These are phyloP conservation scores for Nyctibius grandis DNA, from an alignment of 2,797 vertebrate genomes.

Conservation along the genomic window DNA sequence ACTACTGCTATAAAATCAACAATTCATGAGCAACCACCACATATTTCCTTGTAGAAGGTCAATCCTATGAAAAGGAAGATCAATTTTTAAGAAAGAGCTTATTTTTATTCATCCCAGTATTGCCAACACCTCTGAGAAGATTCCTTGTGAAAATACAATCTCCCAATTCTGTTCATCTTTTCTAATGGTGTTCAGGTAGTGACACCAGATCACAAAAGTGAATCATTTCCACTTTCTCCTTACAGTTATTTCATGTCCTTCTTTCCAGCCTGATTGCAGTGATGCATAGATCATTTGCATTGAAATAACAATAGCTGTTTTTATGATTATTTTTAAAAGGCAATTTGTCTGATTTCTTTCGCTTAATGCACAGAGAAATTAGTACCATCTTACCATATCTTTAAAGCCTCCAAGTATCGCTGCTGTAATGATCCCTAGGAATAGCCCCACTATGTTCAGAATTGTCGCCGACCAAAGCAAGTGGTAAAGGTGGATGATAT, in stretches of 20 bases:
- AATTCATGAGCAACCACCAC: not conserved
- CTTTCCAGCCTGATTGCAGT: not conserved
- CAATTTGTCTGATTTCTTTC: not conserved
- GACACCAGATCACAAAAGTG: not conserved
- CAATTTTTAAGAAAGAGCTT: not conserved
- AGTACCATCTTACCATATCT: slow-evolving; percentile 85
- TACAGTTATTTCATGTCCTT: not conserved
- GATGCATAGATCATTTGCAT: not conserved
- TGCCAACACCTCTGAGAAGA: not conserved
- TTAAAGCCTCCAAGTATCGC: slow-evolving; percentile 96
- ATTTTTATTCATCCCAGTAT: not conserved
- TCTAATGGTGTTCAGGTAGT: not conserved
- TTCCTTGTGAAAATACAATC: not conserved
- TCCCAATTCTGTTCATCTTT: not conserved
- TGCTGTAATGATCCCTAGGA: slow-evolving; percentile 96
- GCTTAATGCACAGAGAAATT: not conserved
- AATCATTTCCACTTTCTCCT: not conserved
- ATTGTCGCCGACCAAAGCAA: slow-evolving; percentile 95
- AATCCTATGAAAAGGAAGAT: not conserved
- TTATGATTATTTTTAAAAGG: not conserved
- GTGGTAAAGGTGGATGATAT: slow-evolving; percentile 96
- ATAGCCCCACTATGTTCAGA: slow-evolving; percentile 93
- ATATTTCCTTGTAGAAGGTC: not conserved
- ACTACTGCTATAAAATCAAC: not conserved
- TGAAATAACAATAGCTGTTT: not conserved